A percentile compares a stretch with the other conserved stretches of the same genome.
phyloP scores from a whole-genome alignment of 2,888 invertebrate species.

The Polydrusus pterygomalis region DNA sequence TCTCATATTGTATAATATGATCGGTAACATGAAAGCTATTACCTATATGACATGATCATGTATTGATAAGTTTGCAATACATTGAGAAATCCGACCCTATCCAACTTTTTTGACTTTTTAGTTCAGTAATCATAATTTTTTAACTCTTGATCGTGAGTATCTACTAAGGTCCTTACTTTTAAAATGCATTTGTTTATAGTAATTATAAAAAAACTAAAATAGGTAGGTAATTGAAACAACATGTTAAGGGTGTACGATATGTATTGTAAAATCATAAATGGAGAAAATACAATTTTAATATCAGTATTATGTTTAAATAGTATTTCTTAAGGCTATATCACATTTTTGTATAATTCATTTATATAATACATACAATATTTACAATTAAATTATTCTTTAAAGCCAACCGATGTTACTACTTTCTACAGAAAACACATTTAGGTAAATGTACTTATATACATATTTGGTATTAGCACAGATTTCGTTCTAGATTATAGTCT shows the following conservation, averaged over 20 bases:
- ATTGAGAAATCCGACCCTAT: too few relatives aligned
- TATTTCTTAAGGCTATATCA: constrained; percentile 18
- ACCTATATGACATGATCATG: too few relatives aligned
- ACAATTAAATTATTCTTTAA: not conserved
- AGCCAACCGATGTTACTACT: not conserved
- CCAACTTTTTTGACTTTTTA: too few relatives aligned
- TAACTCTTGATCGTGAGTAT: too few relatives aligned
- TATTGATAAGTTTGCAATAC: too few relatives aligned
- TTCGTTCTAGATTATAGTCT: not conserved
- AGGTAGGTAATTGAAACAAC: not conserved
- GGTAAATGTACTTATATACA: not conserved
- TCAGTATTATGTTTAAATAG: constrained; percentile 2
- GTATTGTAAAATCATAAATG: not conserved
- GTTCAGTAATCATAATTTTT: too few relatives aligned
- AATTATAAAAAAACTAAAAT: too few relatives aligned
- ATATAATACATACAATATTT: constrained; percentile 1
- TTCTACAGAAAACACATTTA: not conserved
- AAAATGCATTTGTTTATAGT: too few relatives aligned
- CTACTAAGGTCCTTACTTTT: too few relatives aligned
- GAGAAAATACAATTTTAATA: constrained; percentile 4
- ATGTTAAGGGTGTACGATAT: not conserved
- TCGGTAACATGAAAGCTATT: too few relatives aligned
- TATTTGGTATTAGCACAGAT: constrained; percentile 20
- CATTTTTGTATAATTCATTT: constrained; percentile 2
- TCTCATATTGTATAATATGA: too few relatives aligned